A percentile compares a stretch with the other conserved stretches of the same genome.
Conservation (phyloP, 2,113 vertebrate species). For the Archocentrus centrarchus region DNA sequence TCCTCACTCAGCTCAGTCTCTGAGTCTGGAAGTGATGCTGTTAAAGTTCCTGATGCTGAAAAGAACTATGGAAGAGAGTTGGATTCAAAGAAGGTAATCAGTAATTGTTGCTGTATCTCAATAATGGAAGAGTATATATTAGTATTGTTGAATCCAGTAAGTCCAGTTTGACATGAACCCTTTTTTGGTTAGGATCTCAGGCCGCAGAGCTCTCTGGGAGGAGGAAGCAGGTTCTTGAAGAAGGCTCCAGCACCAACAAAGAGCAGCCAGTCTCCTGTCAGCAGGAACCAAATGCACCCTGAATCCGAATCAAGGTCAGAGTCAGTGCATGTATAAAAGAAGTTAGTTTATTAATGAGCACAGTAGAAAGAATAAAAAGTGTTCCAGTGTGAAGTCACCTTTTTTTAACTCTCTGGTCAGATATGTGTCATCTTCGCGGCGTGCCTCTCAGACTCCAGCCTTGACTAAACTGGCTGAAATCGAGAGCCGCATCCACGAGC, state of each 20-base stretch:
- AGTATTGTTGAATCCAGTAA: background rate
- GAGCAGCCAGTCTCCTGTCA: slow-evolving; percentile 49
- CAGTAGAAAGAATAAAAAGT: background rate
- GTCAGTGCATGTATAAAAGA: background rate
- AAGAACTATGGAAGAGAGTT: background rate
- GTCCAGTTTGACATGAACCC: background rate
- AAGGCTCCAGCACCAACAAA: slow-evolving; percentile 46
- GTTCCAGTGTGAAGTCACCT: background rate
- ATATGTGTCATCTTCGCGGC: slow-evolving; percentile 25
- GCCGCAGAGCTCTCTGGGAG: slow-evolving; percentile 58
- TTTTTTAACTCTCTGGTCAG: slow-evolving; percentile 16
- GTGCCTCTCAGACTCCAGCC: slow-evolving; percentile 56
- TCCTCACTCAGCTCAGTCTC: slow-evolving; percentile 40
- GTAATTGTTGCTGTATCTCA: background rate
- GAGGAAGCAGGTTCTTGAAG: slow-evolving; percentile 82
- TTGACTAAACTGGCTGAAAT: slow-evolving; percentile 80
- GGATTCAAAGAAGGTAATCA: background rate
- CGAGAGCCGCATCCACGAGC: slow-evolving; percentile 78
- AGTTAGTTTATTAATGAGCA: background rate
- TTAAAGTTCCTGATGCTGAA: background rate
- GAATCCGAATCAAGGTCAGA: slow-evolving; percentile 30
- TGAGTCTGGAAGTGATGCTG: background rate
- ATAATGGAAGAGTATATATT: background rate
- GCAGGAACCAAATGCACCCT: slow-evolving; percentile 6
- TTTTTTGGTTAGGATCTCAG: slow-evolving; percentile 19